Conservation (phyloP, 2,888 invertebrate species). For the Standfussiana lucernea region DNA sequence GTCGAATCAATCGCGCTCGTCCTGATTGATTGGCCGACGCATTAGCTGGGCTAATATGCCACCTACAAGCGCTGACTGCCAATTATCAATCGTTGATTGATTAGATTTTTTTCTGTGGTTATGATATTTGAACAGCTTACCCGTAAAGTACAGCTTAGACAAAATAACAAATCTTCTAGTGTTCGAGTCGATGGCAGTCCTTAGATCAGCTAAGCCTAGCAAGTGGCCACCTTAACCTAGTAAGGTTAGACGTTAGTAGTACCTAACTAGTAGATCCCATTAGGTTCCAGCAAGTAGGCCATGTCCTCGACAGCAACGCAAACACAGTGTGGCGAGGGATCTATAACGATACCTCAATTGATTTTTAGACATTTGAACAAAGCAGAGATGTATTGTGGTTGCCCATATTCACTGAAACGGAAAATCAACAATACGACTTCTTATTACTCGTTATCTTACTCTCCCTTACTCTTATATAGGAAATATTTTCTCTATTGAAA, state of each 20-base stretch:
- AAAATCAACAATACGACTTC: background rate
- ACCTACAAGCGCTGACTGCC: constrained; percentile 16
- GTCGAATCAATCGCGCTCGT: constrained; percentile 58
- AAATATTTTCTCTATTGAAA: background rate
- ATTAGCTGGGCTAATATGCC: constrained; percentile 55
- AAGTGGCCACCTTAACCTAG: background rate
- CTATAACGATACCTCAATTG: background rate
- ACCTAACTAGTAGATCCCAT: background rate
- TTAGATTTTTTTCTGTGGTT: constrained; percentile 33
- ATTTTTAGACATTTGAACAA: background rate
- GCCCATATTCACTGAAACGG: background rate
- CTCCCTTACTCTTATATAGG: too few relatives aligned
- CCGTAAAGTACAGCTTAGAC: background rate
- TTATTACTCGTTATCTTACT: background rate
- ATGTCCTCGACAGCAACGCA: background rate
- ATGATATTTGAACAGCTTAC: constrained; percentile 4
- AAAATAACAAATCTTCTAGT: background rate
- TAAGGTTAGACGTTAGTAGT: background rate
- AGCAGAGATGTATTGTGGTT: background rate
- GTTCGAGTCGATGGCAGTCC: background rate
- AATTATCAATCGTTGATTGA: constrained; percentile 50
- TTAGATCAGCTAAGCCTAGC: background rate
- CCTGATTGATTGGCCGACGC: constrained; percentile 62
- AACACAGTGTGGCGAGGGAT: background rate
- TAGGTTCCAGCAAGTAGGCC: background rate